A percentile compares a stretch with the other conserved stretches of the same genome.
phyloP scores from a whole-genome alignment of 2,797 vertebrate species.

The Oryzias sinensis region DNA sequence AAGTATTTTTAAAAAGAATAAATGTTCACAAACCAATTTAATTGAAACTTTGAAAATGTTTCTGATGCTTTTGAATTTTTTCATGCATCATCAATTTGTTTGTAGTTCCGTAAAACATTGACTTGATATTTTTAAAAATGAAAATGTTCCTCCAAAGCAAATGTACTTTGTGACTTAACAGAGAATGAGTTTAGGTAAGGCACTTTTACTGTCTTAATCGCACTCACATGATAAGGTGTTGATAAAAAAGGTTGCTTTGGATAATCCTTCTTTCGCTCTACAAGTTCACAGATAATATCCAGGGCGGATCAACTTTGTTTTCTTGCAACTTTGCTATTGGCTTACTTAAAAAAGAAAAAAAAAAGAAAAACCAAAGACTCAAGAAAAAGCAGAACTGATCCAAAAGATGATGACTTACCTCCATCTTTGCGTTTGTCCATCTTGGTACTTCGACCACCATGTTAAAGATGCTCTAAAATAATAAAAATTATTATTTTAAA shows the following conservation, averaged over 20 bases:
- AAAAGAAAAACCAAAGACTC: too few species aligned
- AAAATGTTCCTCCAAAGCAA: not conserved
- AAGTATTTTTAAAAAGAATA: too few species aligned
- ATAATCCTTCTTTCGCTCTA: not conserved
- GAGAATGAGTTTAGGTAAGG: not conserved
- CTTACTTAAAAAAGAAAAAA: too few species aligned
- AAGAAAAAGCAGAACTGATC: too few species aligned
- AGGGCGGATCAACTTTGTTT: not conserved
- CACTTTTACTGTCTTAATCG: not conserved
- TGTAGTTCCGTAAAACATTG: not conserved
- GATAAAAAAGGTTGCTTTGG: not conserved
- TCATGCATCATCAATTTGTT: not conserved
- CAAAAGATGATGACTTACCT: constrained; percentile 76
- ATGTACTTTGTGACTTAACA: not conserved
- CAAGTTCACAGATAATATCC: not conserved
- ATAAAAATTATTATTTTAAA: not conserved
- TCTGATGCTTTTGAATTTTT: too few species aligned
- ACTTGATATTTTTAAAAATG: not conserved
- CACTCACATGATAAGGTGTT: not conserved
- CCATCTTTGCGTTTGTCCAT: constrained; percentile 99
- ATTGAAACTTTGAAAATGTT: too few species aligned
- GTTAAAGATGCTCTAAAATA: constrained; percentile 86
- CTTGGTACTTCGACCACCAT: constrained; percentile 96
- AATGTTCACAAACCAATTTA: too few species aligned
- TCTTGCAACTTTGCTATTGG: too few species aligned